Conservation (phyloP, 1,140 invertebrate genomes). For the Hypsibius dujardini region DNA sequence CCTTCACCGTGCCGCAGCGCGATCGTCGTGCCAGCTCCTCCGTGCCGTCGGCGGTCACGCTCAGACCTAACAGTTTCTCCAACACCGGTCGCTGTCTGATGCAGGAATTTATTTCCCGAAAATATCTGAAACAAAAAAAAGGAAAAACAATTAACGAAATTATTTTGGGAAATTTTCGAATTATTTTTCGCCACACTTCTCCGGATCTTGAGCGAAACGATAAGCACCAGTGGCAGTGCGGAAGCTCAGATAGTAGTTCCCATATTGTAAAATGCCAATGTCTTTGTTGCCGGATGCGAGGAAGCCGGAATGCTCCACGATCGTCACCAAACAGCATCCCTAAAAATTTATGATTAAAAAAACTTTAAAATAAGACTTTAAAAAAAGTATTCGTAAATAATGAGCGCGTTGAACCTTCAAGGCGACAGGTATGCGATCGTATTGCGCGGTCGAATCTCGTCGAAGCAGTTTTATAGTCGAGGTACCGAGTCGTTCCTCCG, state of each 20-base stretch:
- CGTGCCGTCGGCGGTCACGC: neutral
- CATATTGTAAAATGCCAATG: neutral
- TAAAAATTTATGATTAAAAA: neutral
- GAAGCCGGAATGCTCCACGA: neutral
- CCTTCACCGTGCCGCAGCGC: neutral
- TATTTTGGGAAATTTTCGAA: neutral
- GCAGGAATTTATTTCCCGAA: neutral
- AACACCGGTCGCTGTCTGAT: neutral
- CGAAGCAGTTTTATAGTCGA: neutral
- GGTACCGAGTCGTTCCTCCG: too few species aligned
- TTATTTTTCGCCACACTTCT: neutral
- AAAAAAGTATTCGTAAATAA: neutral
- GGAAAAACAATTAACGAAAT: constrained; percentile 6
- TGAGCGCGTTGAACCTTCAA: neutral
- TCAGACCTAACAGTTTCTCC: neutral
- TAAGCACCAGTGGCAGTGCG: neutral
- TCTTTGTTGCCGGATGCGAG: neutral
- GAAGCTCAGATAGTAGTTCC: neutral
- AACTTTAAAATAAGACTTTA: neutral
- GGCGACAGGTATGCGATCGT: neutral
- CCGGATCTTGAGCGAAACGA: neutral
- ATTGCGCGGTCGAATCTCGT: neutral
- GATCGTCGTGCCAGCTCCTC: neutral
- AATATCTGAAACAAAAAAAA: neutral
- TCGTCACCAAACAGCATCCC: neutral